Conservation (phyloP, 35 echinoderm and acorn worm genomes). For the Chiridota heheva region DNA sequence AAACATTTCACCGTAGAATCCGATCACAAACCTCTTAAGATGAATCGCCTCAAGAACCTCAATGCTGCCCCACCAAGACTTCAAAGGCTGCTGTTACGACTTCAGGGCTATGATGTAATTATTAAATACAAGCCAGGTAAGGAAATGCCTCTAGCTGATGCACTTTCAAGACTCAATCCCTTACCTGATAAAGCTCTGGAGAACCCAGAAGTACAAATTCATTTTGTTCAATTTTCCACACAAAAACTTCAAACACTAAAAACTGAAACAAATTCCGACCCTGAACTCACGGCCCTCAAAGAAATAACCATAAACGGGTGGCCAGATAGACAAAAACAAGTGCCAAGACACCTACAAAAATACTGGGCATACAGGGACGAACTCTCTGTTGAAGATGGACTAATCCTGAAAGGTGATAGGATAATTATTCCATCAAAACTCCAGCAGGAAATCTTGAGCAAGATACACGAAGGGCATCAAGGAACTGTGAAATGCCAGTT, state of each 20-base stretch:
- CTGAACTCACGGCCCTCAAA: slow-evolving; percentile 16
- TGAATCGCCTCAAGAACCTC: slow-evolving; percentile 28
- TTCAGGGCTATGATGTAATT: slow-evolving; percentile 34
- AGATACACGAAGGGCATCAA: slow-evolving; percentile 59
- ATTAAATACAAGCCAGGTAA: slow-evolving; percentile 46
- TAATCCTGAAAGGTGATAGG: neutral
- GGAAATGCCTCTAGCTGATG: slow-evolving; percentile 29
- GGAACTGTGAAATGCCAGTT: slow-evolving; percentile 44
- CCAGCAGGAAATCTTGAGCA: slow-evolving; percentile 9
- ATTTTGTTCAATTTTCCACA: slow-evolving; percentile 45
- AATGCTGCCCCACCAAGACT: slow-evolving; percentile 14
- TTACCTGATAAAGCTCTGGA: neutral
- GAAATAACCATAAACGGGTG: slow-evolving; percentile 24
- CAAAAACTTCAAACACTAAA: slow-evolving; percentile 15
- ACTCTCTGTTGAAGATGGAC: slow-evolving; percentile 27
- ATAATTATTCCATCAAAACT: slow-evolving; percentile 21
- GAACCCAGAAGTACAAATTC: neutral
- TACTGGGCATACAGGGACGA: slow-evolving; percentile 53
- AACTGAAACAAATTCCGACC: slow-evolving; percentile 21
- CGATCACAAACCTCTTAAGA: slow-evolving; percentile 60
- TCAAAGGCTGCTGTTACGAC: slow-evolving; percentile 36
- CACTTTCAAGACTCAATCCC: slow-evolving; percentile 26
- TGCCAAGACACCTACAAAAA: neutral
- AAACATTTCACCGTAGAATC: slow-evolving; percentile 34
- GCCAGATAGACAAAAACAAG: neutral